phyloP scores from a whole-genome alignment of 1,140 invertebrate genomes.

The Hypsibius dujardini region DNA sequence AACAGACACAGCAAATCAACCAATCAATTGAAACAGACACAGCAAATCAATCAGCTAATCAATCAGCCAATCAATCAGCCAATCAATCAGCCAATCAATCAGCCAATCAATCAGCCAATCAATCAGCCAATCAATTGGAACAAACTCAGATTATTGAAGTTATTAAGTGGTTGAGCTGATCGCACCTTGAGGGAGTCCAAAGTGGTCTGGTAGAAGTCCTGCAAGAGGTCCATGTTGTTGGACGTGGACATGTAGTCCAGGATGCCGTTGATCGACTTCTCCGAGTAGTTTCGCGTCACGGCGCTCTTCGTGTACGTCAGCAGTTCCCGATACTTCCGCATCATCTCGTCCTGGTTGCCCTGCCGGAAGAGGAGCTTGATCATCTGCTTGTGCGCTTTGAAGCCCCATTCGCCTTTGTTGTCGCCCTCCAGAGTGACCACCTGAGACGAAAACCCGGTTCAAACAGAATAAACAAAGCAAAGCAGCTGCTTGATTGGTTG shows the following conservation, averaged over 20 bases:
- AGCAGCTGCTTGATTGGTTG: slow-evolving; percentile 12
- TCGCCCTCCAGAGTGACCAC: slow-evolving; percentile 85
- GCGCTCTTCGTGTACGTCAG: slow-evolving; percentile 95
- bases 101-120: too few species aligned
- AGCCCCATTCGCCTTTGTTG: slow-evolving; percentile 99
- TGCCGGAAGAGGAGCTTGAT: slow-evolving; percentile 99
- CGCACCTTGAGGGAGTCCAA: slow-evolving; percentile 91
- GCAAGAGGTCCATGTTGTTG: slow-evolving; percentile 95
- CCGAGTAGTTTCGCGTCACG: slow-evolving; percentile 95
- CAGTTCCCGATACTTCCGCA: slow-evolving; percentile 84
- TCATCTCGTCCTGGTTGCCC: slow-evolving; percentile 87
- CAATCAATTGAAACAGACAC: too few species aligned
- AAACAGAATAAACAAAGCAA: slow-evolving; percentile 14
- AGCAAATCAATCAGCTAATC: too few species aligned
- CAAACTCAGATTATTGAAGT: too few species aligned
- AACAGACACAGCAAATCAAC: too few species aligned
- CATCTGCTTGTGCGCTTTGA: slow-evolving; percentile 99
- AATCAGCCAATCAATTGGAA: too few species aligned
- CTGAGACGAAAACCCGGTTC: slow-evolving; percentile 24
- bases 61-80: too few species aligned
- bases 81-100: too few species aligned
- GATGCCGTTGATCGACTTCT: slow-evolving; percentile 99
- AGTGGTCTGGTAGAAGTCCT: slow-evolving; percentile 98
- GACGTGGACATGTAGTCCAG: slow-evolving; percentile 98
- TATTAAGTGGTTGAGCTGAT: too few species aligned